Evolutionary conservation across 2,888 invertebrate species (phyloP), one percentile per base, ranked within the genome.

Genomic region (Cheilosia soror): DNA sequence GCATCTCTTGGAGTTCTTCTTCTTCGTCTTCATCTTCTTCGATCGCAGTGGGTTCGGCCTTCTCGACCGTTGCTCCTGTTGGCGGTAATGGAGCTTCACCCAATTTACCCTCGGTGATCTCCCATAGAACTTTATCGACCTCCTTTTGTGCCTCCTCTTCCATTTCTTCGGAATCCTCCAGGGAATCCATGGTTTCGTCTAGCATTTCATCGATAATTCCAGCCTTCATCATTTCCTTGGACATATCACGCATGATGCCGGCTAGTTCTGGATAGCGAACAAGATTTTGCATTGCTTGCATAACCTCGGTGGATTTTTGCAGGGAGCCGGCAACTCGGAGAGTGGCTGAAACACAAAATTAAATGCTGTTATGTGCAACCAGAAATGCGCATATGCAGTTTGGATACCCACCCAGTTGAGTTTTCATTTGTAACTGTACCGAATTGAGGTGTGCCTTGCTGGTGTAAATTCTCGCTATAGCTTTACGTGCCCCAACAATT

Each of bases 141-240:
- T 99, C 98, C 87, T 95, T 95, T 92, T 98, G 97, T 5, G 98
- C 99, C 88, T 97, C 98, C 89, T 99, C 98, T 90, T 99, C 99
- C 94, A 99, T 94, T 90, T 98, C 98, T 89, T 98, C 98, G 5
- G 97, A 95, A 91, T 98, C 98, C 89, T 98, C 98, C 87, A 98
- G 95, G 4, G 95, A 94, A 84, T 98, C 98, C 95, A 99, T 96
- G 37, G 98, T 98, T 90, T 99, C 99, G 88, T 99, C 99, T 51
- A 99, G 93, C 99, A 99, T 98, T 93, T 99, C 99, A 91, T 99
- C 99, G 69, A 99, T 98, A 81, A 99, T 99, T 20, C 99, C 99
- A 0, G 98, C 98, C 92, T 96, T 97, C 97, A 98, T 99, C 99
- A 99, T 99, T 94, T 99, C 99, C 90, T 97, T 98, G 2, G 99